Evolutionary conservation across 2,797 vertebrate genomes (phyloP).

Genomic region (Takifugu ocellatus): DNA sequence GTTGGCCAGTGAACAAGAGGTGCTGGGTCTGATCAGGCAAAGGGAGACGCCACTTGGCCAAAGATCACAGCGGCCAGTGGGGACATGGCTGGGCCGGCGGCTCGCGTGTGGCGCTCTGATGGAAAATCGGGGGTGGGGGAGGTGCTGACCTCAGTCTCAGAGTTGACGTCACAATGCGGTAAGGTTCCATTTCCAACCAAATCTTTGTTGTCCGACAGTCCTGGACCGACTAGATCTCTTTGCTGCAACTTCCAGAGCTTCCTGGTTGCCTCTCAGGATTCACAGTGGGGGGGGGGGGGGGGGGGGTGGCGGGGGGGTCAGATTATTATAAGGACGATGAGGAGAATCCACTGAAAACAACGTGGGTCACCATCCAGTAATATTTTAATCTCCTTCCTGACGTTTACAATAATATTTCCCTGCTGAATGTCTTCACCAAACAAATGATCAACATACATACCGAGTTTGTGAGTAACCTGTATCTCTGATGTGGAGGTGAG

Average conservation of each 20-base stretch:
- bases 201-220: conserved; percentile 36
- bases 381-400: too few relatives aligned
- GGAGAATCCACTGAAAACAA: too few relatives aligned
- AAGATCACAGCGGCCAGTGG: conserved; percentile 81
- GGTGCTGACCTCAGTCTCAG: conserved; percentile 70
- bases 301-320: too few relatives aligned
- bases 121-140: conserved; percentile 47
- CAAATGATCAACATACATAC: too few relatives aligned
- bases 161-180: conserved; percentile 47
- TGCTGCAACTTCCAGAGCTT: background rate
- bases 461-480: too few relatives aligned
- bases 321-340: too few relatives aligned
- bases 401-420: too few relatives aligned
- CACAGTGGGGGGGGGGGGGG: too few relatives aligned
- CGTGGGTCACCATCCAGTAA: too few relatives aligned
- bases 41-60: conserved; percentile 77
- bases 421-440: too few relatives aligned
- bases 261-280: too few relatives aligned
- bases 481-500: too few relatives aligned
- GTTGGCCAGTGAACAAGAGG: conserved; percentile 78
- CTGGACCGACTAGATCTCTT: conserved; percentile 37
- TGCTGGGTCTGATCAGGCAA: conserved; percentile 75
- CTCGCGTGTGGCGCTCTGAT: conserved; percentile 63
- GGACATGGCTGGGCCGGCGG: conserved; percentile 69
- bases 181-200: conserved; percentile 30